These are phyloP conservation scores for Diprion similis DNA, from an alignment of 1,140 invertebrate genomes.

Conservation along the genomic window DNA sequence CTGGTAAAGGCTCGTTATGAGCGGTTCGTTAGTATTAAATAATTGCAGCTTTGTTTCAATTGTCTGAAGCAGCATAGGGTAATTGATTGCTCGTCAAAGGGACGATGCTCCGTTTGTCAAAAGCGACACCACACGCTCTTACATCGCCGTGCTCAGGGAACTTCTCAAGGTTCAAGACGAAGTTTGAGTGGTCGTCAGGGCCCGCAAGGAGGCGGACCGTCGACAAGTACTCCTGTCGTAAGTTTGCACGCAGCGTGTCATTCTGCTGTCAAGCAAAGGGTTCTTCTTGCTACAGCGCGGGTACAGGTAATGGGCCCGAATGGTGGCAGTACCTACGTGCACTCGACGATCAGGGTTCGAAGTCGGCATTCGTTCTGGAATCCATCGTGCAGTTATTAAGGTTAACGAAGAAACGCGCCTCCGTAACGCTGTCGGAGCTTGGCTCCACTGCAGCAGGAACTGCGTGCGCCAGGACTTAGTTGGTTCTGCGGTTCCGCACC, in stretches of 20 bases:
- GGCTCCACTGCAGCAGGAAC: background rate
- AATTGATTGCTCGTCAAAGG: constrained; percentile 3
- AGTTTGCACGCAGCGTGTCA: background rate
- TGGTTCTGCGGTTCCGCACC: background rate
- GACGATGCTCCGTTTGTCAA: constrained; percentile 11
- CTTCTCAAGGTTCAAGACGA: background rate
- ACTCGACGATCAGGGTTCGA: too few species aligned
- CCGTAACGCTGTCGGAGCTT: background rate
- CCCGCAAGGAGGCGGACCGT: background rate
- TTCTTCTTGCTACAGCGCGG: background rate
- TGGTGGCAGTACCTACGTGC: background rate
- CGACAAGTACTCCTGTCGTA: background rate
- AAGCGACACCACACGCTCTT: background rate
- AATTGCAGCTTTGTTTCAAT: constrained; percentile 22
- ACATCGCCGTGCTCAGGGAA: background rate
- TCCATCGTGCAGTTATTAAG: too few species aligned
- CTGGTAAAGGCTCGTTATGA: constrained; percentile 10
- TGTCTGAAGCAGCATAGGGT: constrained; percentile 16
- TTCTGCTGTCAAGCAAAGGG: background rate
- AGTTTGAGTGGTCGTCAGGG: background rate
- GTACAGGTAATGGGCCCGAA: background rate
- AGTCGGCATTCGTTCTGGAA: too few species aligned
- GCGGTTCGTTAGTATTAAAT: background rate
- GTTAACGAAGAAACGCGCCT: too few species aligned
- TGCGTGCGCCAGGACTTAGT: too few species aligned